Conservation (phyloP, 2,888 invertebrate species). For the Clanis bilineata region DNA sequence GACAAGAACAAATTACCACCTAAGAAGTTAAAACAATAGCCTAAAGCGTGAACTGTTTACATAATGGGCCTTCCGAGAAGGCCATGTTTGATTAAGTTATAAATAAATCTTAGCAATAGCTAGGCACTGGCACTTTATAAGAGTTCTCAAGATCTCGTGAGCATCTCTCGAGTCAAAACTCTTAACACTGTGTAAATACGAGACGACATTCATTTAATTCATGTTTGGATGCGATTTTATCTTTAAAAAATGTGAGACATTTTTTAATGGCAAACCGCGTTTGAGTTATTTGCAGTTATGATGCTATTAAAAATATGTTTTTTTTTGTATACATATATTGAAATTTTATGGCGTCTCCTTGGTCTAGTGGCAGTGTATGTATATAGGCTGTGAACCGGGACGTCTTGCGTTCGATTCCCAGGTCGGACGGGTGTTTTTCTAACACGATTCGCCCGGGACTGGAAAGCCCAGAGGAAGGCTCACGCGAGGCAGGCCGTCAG, state of each 20-base stretch:
- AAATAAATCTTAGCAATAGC: slow-evolving; percentile 55
- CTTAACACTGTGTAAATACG: slow-evolving; percentile 10
- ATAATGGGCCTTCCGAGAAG: slow-evolving; percentile 61
- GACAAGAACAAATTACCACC: slow-evolving; percentile 57
- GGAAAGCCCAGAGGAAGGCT: no score
- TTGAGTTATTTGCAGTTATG: not conserved
- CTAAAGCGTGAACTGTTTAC: slow-evolving; percentile 52
- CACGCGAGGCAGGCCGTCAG: no score
- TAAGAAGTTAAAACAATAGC: slow-evolving; percentile 71
- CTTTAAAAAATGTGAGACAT: not conserved
- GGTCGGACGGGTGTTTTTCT: no score
- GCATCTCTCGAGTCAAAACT: slow-evolving; percentile 11
- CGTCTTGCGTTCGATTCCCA: no score
- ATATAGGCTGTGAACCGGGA: no score
- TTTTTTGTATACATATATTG: no score
- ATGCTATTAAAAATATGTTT: no score
- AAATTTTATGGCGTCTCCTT: no score
- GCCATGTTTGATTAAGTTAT: slow-evolving; percentile 66
- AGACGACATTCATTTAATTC: not conserved
- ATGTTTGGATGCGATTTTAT: not conserved
- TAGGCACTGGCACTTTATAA: slow-evolving; percentile 23
- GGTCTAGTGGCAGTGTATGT: no score
- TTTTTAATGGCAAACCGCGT: not conserved
- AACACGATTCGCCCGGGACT: no score
- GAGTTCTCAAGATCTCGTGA: slow-evolving; percentile 2